A percentile compares a stretch with the other conserved stretches of the same genome.
These are phyloP conservation scores for Premnoplex brunnescens DNA, from an alignment of 2,797 vertebrate genomes.

Conservation along the genomic window DNA sequence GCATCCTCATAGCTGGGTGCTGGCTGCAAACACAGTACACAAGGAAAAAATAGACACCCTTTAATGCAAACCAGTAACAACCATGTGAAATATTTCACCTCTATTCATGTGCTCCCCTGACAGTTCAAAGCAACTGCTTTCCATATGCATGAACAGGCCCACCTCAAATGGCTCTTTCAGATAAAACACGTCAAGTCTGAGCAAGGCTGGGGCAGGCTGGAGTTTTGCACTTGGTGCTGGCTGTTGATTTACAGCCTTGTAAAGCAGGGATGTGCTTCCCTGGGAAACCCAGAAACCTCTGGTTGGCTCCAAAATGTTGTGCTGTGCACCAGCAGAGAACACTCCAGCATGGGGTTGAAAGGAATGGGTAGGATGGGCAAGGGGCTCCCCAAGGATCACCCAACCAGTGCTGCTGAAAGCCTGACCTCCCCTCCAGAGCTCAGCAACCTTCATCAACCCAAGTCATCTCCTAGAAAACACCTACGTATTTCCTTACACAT, in stretches of 20 bases:
- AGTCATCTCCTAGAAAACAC: background rate
- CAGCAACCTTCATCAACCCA: background rate
- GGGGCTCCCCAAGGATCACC: background rate
- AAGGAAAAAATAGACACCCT: background rate
- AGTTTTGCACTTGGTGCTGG: fast-evolving
- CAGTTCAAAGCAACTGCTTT: background rate
- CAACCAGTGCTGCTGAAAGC: fast-evolving
- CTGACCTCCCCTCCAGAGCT: background rate
- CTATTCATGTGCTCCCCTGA: background rate
- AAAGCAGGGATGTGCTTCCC: background rate
- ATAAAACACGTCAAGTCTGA: conserved; percentile 12
- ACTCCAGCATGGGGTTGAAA: fast-evolving
- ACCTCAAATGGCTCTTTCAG: background rate
- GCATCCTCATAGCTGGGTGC: background rate
- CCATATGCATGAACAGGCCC: background rate
- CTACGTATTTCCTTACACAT: background rate
- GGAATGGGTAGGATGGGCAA: fast-evolving
- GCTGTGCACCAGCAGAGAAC: background rate
- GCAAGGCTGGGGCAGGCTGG: background rate
- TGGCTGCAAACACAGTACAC: background rate
- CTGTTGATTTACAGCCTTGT: background rate
- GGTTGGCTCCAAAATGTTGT: background rate
- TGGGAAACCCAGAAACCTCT: background rate
- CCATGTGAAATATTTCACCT: background rate
- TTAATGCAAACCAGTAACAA: background rate